Evolutionary conservation across 2,113 vertebrate species (phyloP).

Genomic region (Silurus glanis): DNA sequence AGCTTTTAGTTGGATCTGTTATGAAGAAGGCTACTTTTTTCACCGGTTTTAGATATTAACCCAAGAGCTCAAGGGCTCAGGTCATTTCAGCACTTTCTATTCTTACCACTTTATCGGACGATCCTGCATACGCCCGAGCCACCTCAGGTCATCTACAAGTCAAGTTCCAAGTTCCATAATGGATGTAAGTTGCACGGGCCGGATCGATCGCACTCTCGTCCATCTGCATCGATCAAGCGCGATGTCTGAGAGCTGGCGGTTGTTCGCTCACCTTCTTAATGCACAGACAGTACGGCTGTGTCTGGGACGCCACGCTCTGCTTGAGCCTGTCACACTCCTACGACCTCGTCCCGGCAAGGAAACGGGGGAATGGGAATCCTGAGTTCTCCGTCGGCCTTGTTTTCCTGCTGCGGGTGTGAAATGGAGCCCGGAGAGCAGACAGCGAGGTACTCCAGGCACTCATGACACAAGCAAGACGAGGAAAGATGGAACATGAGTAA

Average conservation of each 20-base stretch:
- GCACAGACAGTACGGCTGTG: conserved; percentile 8
- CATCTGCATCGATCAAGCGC: conserved; percentile 36
- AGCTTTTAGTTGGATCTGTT: not conserved
- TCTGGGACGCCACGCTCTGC: conserved; percentile 14
- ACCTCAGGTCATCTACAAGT: conserved; percentile 38
- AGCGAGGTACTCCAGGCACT: not conserved
- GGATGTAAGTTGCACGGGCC: conserved; percentile 10
- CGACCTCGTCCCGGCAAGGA: not conserved
- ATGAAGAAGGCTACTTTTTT: not conserved
- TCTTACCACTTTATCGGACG: not conserved
- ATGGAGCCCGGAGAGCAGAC: conserved; percentile 29
- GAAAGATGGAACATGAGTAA: not conserved
- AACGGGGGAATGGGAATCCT: not conserved
- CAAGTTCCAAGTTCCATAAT: conserved; percentile 36
- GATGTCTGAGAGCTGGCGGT: conserved; percentile 25
- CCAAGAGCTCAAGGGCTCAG: not conserved
- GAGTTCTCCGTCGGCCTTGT: not conserved
- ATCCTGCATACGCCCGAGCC: not conserved
- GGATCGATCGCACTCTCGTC: conserved; percentile 37
- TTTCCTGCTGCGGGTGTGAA: conserved; percentile 23
- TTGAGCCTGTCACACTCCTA: conserved; percentile 29
- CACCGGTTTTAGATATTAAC: not conserved
- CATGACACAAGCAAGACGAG: not conserved
- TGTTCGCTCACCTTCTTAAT: conserved; percentile 30
- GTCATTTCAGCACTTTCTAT: not conserved